Percentiles rank a stretch among this genome's conserved stretches.
Conservation (phyloP, 1,140 invertebrate species). For the Drosophila tristis region DNA sequence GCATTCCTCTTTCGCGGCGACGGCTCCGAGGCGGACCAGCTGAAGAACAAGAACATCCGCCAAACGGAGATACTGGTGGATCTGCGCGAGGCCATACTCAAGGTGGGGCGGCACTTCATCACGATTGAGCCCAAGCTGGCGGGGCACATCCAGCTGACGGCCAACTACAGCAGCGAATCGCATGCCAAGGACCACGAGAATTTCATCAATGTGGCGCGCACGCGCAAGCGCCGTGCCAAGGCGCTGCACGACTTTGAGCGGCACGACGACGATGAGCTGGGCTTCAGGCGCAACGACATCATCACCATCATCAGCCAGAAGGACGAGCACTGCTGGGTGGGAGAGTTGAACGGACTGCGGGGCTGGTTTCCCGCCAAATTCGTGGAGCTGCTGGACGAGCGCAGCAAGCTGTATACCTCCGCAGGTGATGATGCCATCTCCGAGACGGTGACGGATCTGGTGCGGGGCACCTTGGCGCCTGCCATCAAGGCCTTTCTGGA, state of each 20-base stretch:
- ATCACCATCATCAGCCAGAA: slow-evolving; percentile 98
- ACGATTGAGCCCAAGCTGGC: slow-evolving; percentile 83
- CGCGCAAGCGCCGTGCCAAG: slow-evolving; percentile 95
- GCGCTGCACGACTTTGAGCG: slow-evolving; percentile 96
- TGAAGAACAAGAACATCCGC: slow-evolving; percentile 98
- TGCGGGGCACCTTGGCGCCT: slow-evolving; percentile 96
- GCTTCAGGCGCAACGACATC: slow-evolving; percentile 99
- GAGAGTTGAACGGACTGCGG: slow-evolving; percentile 97
- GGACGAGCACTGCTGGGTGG: slow-evolving; percentile 99
- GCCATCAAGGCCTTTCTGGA: slow-evolving; percentile 97
- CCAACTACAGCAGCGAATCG: slow-evolving; percentile 98
- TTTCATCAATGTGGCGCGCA: slow-evolving; percentile 95
- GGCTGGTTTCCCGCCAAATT: slow-evolving; percentile 99
- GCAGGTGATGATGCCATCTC: slow-evolving; percentile 99
- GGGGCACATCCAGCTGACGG: slow-evolving; percentile 90
- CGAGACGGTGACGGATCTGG: slow-evolving; percentile 97
- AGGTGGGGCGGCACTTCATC: slow-evolving; percentile 85
- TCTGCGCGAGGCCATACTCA: slow-evolving; percentile 96
- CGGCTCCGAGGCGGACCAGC: slow-evolving; percentile 87
- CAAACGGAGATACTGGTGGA: slow-evolving; percentile 98
- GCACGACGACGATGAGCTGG: slow-evolving; percentile 99
- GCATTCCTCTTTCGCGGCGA: slow-evolving; percentile 93
- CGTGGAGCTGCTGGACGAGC: slow-evolving; percentile 97
- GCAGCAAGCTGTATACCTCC: slow-evolving; percentile 97
- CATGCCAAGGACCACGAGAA: slow-evolving; percentile 97